Evolutionary conservation across 2,797 vertebrate species (phyloP).

Genomic region (Sebastes alutus): DNA sequence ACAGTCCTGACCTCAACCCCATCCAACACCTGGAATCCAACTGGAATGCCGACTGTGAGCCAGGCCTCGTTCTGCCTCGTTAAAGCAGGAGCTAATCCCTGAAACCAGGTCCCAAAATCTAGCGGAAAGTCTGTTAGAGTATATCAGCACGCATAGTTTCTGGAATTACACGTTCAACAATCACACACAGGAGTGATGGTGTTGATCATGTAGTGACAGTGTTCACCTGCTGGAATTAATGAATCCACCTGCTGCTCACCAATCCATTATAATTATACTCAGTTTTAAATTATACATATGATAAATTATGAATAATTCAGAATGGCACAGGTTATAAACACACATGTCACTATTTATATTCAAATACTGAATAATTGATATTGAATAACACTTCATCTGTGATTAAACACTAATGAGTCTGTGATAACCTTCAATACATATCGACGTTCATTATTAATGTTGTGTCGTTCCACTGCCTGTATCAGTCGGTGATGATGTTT

Average conservation of each 20-base stretch:
- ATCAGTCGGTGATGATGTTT: not conserved
- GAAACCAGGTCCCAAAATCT: not conserved
- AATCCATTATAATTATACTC: not conserved
- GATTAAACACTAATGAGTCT: not conserved
- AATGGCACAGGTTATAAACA: not conserved
- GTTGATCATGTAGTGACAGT: not conserved
- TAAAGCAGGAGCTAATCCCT: not conserved
- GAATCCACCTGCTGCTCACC: not conserved
- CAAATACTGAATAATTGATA: not conserved
- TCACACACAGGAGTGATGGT: not conserved
- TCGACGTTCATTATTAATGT: conserved; percentile 26
- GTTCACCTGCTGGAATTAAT: not conserved
- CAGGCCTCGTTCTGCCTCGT: not conserved
- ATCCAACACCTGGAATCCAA: not conserved
- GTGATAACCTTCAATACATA: not conserved
- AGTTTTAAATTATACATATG: not conserved
- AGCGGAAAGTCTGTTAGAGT: not conserved
- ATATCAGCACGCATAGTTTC: not conserved
- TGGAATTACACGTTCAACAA: not conserved
- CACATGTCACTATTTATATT: not conserved
- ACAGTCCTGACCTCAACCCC: not conserved
- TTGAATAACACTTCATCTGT: not conserved
- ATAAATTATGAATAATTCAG: not conserved
- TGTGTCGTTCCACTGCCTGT: not conserved
- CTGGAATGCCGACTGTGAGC: not conserved